These are phyloP conservation scores for Caenorhabditis sulstoni DNA, from an alignment of 2,888 invertebrate genomes.

Conservation along the genomic window DNA sequence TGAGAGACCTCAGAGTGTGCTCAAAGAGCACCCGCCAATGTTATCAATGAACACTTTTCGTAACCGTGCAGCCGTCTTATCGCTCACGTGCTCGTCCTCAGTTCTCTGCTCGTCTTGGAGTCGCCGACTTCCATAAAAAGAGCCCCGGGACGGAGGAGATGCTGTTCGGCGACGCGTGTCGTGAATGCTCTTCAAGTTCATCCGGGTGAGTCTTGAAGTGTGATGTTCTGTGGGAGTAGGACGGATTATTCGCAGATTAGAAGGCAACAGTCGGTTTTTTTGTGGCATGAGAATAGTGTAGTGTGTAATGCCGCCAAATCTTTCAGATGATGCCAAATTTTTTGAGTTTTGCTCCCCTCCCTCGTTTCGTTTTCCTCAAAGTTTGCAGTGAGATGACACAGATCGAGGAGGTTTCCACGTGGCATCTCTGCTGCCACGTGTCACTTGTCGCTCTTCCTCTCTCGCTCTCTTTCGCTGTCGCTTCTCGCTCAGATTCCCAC, in stretches of 20 bases:
- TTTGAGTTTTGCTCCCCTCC: slow-evolving; percentile 39
- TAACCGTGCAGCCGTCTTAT: slow-evolving; percentile 22
- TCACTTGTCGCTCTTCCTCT: slow-evolving; percentile 1
- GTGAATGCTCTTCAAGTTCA: slow-evolving; percentile 39
- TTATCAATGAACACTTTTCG: slow-evolving; percentile 44
- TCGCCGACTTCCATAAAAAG: slow-evolving; percentile 35
- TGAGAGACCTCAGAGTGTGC: slow-evolving; percentile 51
- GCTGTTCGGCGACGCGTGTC: background rate
- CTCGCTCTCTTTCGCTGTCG: slow-evolving; percentile 1
- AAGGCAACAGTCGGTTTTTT: slow-evolving; percentile 24
- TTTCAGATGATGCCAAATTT: slow-evolving; percentile 20
- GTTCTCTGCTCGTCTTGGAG: slow-evolving; percentile 34
- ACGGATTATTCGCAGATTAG: slow-evolving; percentile 51
- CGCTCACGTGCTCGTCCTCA: slow-evolving; percentile 41
- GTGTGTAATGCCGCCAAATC: slow-evolving; percentile 22
- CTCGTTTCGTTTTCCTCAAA: background rate
- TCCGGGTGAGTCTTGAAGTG: slow-evolving; percentile 41
- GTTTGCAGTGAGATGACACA: slow-evolving; percentile 26
- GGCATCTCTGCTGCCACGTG: slow-evolving; percentile 6
- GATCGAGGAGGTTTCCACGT: slow-evolving; percentile 14
- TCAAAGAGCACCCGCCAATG: slow-evolving; percentile 43
- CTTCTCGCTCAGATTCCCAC: slow-evolving; percentile 16
- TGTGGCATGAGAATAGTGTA: slow-evolving; percentile 30
- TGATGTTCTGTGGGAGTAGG: slow-evolving; percentile 7
- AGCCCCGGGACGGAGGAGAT: slow-evolving; percentile 2